Base-by-base conservation (phyloP, 2,797 vertebrate species). In the Uromys caudimaculatus region DNA sequence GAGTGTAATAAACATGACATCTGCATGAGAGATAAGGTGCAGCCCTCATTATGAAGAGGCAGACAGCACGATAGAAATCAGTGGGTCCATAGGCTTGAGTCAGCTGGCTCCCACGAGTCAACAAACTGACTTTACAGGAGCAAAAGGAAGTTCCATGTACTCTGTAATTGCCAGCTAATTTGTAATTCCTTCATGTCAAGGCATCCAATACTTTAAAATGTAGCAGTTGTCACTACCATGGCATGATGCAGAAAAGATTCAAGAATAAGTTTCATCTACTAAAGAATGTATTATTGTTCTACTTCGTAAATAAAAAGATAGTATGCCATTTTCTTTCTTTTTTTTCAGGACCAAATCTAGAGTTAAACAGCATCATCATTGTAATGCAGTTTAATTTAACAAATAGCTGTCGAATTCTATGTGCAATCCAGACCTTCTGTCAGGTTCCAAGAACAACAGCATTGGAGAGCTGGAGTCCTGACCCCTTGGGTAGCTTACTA, bases 311-410 rank as follows among this genome's bases (percentile, higher is more conserved):
- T 76, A 73, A 94, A 93, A 84, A 85, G n/a, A 84, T 7, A 52
- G 8, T 44, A 35, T 69, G 84, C 71, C 47, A 14, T 91, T 77
- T 75, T n/a, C 47, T 27, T 19, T 12, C 4, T 79, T 54, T 12
- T 84, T 60, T 50, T 16, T 5, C 32, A 85, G 47, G n/a, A 69
- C 6, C 60, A 95, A 94, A 76, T 73, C n/a, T 89, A 54, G 67
- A n/a, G 82, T 94, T 73, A 77, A 95, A 77, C 3, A 73, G 60
- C 64, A n/a, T 90, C 69, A 54, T 86, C 23, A 21, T 44, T 87
- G 52, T 64, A 86, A 90, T 52, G 73, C 7, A 58, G 50, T 85
- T 95, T 73, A 86, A 67, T 89, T 96, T 35, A 85, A 76, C 41
- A 94, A 93, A 83, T 38, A 91, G 76, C 95, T 92, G 54, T 50